Conservation (phyloP, 2,888 invertebrate genomes). For the Drosophila formosana region DNA sequence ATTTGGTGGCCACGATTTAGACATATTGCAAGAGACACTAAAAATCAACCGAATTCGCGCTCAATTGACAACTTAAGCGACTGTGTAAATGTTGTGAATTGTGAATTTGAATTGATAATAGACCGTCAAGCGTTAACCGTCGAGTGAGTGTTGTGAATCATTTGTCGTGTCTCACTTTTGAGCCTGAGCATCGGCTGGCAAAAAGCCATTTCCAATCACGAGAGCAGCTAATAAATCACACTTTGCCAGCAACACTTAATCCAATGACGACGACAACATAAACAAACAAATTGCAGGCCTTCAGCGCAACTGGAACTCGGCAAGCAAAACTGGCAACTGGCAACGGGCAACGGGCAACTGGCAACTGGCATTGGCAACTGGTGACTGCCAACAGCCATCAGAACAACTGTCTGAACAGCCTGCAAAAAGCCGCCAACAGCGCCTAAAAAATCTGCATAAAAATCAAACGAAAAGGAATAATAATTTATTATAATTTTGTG, state of each 20-base stretch:
- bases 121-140: not conserved
- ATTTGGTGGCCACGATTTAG: not conserved
- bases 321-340: constrained; percentile 30
- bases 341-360: constrained; percentile 3
- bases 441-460: constrained; percentile 78
- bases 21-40: not conserved
- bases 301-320: constrained; percentile 26
- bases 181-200: constrained; percentile 2
- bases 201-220: constrained; percentile 18
- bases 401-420: constrained; percentile 41
- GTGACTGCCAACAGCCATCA: constrained; percentile 27
- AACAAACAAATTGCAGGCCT: constrained; percentile 61
- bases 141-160: constrained; percentile 2
- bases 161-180: constrained; percentile 6
- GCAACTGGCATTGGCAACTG: constrained; percentile 5
- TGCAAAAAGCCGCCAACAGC: constrained; percentile 26
- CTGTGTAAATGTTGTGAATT: constrained; percentile 3
- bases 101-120: constrained; percentile 1
- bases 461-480: constrained; percentile 81
- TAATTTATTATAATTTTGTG: constrained; percentile 79
- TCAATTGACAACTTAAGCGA: constrained; percentile 16
- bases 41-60: constrained; percentile 4
- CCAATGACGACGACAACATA: constrained; percentile 29
- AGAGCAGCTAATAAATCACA: constrained; percentile 46
- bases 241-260: constrained; percentile 40